Evolutionary conservation across 2,113 vertebrate species (phyloP).

Genomic region (Pedionomus torquatus): DNA sequence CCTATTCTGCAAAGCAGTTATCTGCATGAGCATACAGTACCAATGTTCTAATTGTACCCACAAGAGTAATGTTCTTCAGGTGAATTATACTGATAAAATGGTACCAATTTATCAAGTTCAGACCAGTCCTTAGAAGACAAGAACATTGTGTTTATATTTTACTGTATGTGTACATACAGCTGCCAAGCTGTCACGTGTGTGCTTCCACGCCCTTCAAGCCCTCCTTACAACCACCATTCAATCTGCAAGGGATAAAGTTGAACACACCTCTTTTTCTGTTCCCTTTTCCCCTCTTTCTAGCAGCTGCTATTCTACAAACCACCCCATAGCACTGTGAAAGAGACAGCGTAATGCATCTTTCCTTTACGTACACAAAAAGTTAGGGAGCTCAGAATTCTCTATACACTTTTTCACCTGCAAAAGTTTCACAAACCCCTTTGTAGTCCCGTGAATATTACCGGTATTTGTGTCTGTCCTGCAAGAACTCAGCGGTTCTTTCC

Average conservation of each 20-base stretch:
- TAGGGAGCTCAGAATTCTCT: background rate
- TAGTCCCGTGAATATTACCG: background rate
- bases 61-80: background rate
- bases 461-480: background rate
- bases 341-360: background rate
- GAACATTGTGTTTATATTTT: background rate
- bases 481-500: background rate
- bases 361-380: background rate
- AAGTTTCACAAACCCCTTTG: background rate
- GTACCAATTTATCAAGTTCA: background rate
- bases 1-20: background rate
- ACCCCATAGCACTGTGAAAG: background rate
- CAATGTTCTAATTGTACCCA: background rate
- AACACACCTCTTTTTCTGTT: background rate
- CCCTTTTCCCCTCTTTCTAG: too few relatives aligned
- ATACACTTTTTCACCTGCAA: background rate
- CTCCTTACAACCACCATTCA: background rate
- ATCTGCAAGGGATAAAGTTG: background rate
- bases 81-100: constrained; percentile 29
- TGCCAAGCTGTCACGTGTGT: background rate
- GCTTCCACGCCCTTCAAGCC: background rate
- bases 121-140: background rate
- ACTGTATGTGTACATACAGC: background rate
- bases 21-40: background rate
- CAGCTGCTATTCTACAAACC: background rate